Base-by-base conservation (phyloP, 37 sponge, comb jelly and placozoan species). In the Haliclona indistincta region DNA sequence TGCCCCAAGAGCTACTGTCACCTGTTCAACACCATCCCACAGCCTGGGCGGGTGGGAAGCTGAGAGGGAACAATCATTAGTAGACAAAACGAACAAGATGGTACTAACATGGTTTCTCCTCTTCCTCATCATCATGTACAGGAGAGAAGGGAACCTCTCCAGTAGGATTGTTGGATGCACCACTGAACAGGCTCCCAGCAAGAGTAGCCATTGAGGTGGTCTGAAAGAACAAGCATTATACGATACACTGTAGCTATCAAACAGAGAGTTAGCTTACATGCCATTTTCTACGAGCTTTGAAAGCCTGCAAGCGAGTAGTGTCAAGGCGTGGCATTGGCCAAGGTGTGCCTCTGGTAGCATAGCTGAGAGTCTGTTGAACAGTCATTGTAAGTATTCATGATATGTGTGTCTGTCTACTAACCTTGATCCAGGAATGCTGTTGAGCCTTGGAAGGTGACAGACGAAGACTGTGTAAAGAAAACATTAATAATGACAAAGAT, bases 271-370 rank as follows among this genome's bases (percentile, higher is more conserved):
- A 7, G 49, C 85, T 84, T 54, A 84, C 85, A 63, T 71, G 78
- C 78, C 85, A 77, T 54, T 84, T 84, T 38, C 85, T 84, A 15
- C 85, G 47, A 4, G 85, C 77, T 29, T 58, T 70, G 64, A 84
- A 84, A 20, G 72, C 36, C 65, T 84, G 76, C 19, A 84, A 65
- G 38, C 63, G 54, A 19, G 77, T 70, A 1, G 35, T 54, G 44
- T 84, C 85, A 2, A 84, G 64, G 2, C 47, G 43, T 0, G 85
- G 71, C 85, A 84, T 84, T 3, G 77, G 85, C 85, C 85, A 84
- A 0, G 84, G 76, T 8, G 84, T 69, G 3, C 22, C 43, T 44
- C 35, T 7, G n/a, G n/a, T n/a, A n/a, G n/a, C n/a, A n/a, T n/a
- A n/a, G n/a, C n/a, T n/a, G n/a, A n/a, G n/a, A n/a, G n/a, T n/a